Percentiles rank a stretch among this genome's conserved stretches.
Conservation (phyloP, 2,113 vertebrate genomes). For the Phasianus colchicus region DNA sequence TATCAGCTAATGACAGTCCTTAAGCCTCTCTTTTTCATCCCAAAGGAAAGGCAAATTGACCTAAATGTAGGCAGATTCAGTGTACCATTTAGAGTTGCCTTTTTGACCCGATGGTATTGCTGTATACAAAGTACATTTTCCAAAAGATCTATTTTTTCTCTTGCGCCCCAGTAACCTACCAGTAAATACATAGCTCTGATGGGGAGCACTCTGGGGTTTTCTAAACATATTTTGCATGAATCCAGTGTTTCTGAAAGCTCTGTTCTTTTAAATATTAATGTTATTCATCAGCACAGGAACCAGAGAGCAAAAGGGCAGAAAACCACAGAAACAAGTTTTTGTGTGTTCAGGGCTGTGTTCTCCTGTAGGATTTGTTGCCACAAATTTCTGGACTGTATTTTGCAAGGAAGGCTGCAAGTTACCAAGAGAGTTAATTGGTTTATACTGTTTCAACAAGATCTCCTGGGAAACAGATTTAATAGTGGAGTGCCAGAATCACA, state of each 20-base stretch:
- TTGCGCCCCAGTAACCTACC: neutral
- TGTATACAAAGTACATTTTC: neutral
- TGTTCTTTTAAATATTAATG: conserved; percentile 50
- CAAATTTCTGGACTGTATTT: conserved; percentile 62
- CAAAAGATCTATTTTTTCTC: neutral
- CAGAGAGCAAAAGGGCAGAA: conserved; percentile 36
- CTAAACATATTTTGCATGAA: conserved; percentile 1
- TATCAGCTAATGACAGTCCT: neutral
- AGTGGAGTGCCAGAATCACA: conserved; percentile 54
- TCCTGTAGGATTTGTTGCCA: conserved; percentile 62
- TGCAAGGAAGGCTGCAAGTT: conserved; percentile 64
- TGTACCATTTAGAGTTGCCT: neutral
- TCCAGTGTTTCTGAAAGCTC: conserved; percentile 24
- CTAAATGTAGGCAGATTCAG: neutral
- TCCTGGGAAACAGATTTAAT: conserved; percentile 66
- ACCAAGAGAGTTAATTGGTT: conserved; percentile 75
- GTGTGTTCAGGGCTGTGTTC: conserved; percentile 52
- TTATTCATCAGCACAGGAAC: conserved; percentile 1
- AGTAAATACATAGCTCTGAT: neutral
- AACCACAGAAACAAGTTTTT: conserved; percentile 43
- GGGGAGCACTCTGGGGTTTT: neutral
- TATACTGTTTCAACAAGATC: conserved; percentile 76
- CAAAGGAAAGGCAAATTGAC: neutral
- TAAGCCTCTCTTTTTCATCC: neutral
- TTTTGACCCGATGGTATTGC: neutral